Evolutionary conservation across 2,888 invertebrate genomes (phyloP).

Genomic region (Pachymerium ferrugineum): DNA sequence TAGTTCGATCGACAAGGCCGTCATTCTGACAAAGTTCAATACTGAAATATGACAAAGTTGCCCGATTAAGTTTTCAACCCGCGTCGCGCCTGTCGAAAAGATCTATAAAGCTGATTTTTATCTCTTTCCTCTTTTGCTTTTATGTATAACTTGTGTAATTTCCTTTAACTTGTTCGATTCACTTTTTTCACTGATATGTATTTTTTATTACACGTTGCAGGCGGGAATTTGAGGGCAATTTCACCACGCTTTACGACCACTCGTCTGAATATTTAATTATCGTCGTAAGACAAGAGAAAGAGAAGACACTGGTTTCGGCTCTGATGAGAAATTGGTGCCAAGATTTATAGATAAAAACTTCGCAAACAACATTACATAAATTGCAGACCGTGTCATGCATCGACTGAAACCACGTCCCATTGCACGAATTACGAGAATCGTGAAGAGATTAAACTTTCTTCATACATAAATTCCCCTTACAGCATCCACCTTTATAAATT

Average conservation of each 20-base stretch:
- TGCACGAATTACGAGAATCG: constrained; percentile 24
- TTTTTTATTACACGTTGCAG: constrained; percentile 1
- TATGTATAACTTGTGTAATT: constrained; percentile 22
- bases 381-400: background rate
- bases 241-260: constrained; percentile 16
- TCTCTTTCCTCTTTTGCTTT: constrained; percentile 8
- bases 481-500: background rate
- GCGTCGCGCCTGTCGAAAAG: constrained; percentile 23
- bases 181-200: background rate
- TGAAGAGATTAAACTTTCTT: constrained; percentile 19
- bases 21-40: constrained; percentile 1
- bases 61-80: constrained; percentile 24
- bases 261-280: constrained; percentile 22
- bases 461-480: background rate
- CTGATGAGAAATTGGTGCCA: constrained; percentile 24
- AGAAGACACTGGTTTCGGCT: constrained; percentile 5
- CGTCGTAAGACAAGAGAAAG: constrained; percentile 23
- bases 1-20: constrained; percentile 4
- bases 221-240: constrained; percentile 25
- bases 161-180: constrained; percentile 18
- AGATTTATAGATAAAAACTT: constrained; percentile 27
- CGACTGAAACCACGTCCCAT: constrained; percentile 6
- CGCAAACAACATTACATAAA: constrained; percentile 20
- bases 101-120: constrained; percentile 25
- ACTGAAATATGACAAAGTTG: constrained; percentile 21